Evolutionary conservation across 2,888 invertebrate genomes (phyloP).

Genomic region (Mycalesis mineus): DNA sequence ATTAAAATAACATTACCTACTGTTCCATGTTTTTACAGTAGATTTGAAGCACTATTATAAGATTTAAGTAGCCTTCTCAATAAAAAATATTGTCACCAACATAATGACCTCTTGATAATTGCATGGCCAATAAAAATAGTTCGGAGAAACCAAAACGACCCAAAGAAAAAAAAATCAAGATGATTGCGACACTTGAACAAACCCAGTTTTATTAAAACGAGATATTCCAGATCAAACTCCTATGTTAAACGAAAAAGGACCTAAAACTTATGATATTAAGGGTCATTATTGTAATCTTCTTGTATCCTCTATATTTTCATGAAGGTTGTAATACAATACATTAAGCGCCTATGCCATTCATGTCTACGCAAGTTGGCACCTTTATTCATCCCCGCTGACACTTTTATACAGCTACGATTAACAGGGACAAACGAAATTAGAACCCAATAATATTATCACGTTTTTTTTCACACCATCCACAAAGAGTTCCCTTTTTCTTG

Average conservation of each 20-base stretch:
- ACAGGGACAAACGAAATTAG: slow-evolving; percentile 78
- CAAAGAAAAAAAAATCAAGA: slow-evolving; percentile 22
- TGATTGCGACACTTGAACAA: slow-evolving; percentile 52
- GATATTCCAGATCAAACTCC: slow-evolving; percentile 30
- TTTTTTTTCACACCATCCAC: slow-evolving; percentile 40
- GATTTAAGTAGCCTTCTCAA: slow-evolving; percentile 5
- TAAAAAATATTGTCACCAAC: slow-evolving; percentile 21
- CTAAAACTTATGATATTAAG: not conserved
- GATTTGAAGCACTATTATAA: not conserved
- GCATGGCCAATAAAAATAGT: slow-evolving; percentile 34
- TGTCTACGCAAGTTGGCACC: slow-evolving; percentile 72
- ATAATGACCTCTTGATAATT: slow-evolving; percentile 33
- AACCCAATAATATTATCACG: slow-evolving; percentile 76
- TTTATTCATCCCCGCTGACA: slow-evolving; percentile 67
- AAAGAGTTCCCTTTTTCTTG: slow-evolving; percentile 50
- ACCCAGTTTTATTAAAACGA: slow-evolving; percentile 53
- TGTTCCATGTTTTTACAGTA: not conserved
- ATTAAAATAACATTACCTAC: not conserved
- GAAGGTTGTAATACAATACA: slow-evolving; percentile 47
- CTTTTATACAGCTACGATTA: slow-evolving; percentile 74
- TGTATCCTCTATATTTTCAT: slow-evolving; percentile 12
- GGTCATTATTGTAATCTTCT: slow-evolving; percentile 2
- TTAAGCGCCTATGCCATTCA: slow-evolving; percentile 47
- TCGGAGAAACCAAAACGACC: slow-evolving; percentile 19
- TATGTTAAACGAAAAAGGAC: slow-evolving; percentile 9